Evolutionary conservation across 35 echinoderm and acorn worm species (phyloP), one percentile per base, ranked within the genome.

Genomic region (Hemicentrotus pulcherrimus): DNA sequence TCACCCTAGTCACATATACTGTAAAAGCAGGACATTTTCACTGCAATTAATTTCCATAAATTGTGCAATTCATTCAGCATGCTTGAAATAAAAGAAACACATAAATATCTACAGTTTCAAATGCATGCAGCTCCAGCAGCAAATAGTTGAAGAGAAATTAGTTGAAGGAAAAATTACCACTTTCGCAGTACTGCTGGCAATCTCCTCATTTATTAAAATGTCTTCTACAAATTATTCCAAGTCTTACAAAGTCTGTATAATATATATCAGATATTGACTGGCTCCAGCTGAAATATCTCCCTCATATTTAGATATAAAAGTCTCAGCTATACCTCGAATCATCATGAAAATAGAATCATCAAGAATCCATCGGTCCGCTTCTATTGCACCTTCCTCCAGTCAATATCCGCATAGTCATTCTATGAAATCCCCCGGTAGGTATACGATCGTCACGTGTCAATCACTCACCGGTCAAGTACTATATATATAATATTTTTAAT

Each of bases 401-500:
- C 65, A 78, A 78, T 78, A 78, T 78, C 65, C 19, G 65, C 65
- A n/a, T 78, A 78, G 65, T 78, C 3, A 28, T 78, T 78, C 5
- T 7, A 78, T 78, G 65, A 78, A 78, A 78, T 28, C 19, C 50
- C 2, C 50, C 50, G 9, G 50, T 55, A 55, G 50, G 50, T 55
- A 55, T 55, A 55, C 11, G 12, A 55, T 55, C 50, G 50, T 78
- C 18, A n/a, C 65, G 4, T 28, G 10, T 78, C 24, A 6, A 78
- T 78, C 65, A 78, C 65, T 1, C 19, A 78, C 65, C 28, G 24
- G 65, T 78, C 65, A 78, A 78, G 65, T 78, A 78, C 65, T 78
- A 78, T 78, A 78, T 78, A 78, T 78, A 78, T 70, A 70, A 70
- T 78, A 78, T 78, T 78, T 78, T 78, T 22, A 78, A 78, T 28